phyloP scores from a whole-genome alignment of 35 echinoderm and acorn worm species.

The Anneissia japonica region DNA sequence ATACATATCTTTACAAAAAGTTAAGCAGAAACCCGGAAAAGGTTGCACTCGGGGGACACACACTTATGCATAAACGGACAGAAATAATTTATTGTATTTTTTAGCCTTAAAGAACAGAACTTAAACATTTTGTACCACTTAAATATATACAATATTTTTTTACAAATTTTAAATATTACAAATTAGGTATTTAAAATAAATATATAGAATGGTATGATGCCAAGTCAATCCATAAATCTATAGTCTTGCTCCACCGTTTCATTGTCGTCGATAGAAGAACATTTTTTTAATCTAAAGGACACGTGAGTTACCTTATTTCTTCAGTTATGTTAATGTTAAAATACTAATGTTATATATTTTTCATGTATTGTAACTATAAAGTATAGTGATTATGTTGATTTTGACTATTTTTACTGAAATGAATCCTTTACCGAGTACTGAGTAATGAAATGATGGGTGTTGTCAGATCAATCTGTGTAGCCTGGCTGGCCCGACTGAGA shows the following conservation, averaged over 20 bases:
- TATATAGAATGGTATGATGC: neutral
- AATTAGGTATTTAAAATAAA: too few relatives aligned
- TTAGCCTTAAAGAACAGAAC: neutral
- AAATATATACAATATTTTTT: neutral
- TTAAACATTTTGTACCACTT: neutral
- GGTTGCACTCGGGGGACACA: neutral
- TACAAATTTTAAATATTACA: too few relatives aligned
- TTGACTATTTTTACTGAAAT: neutral
- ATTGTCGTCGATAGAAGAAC: neutral
- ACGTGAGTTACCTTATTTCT: neutral
- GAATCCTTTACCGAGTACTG: neutral
- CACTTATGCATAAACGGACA: neutral
- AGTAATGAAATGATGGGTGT: neutral
- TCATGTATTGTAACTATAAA: neutral
- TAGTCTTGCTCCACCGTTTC: neutral
- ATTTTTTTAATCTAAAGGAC: conserved; percentile 2
- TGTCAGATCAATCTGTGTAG: neutral
- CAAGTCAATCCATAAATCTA: neutral
- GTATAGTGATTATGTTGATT: neutral
- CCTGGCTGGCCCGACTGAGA: too few relatives aligned
- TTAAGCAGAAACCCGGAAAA: neutral
- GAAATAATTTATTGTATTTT: neutral
- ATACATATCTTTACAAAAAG: too few relatives aligned
- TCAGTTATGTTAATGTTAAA: neutral
- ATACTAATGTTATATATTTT: neutral